These are phyloP conservation scores for Chrysomallon squamiferum DNA, from an alignment of 1,140 invertebrate species.

Conservation along the genomic window DNA sequence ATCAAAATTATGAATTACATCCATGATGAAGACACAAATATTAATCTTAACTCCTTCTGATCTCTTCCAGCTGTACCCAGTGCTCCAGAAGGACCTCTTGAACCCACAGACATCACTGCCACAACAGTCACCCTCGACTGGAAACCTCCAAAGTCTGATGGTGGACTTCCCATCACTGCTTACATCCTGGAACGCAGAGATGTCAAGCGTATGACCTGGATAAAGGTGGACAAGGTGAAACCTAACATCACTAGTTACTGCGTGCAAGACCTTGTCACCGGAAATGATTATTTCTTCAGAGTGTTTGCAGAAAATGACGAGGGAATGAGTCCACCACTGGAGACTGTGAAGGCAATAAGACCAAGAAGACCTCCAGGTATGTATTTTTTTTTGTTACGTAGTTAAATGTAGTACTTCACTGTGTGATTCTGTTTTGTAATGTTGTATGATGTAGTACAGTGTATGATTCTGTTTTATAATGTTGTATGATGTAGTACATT, in stretches of 20 bases:
- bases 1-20: too few species aligned
- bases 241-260: constrained; percentile 66
- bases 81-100: constrained; percentile 81
- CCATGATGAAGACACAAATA: too few species aligned
- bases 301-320: constrained; percentile 96
- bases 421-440: too few species aligned
- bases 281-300: constrained; percentile 94
- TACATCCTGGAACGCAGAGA: constrained; percentile 89
- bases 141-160: constrained; percentile 84
- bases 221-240: constrained; percentile 53
- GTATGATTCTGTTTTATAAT: too few species aligned
- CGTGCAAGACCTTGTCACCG: constrained; percentile 73
- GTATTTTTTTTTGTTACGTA: too few species aligned
- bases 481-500: too few species aligned
- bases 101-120: constrained; percentile 89
- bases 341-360: constrained; percentile 65
- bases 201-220: constrained; percentile 74
- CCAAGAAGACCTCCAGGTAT: constrained; percentile 35
- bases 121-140: constrained; percentile 93
- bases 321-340: constrained; percentile 90
- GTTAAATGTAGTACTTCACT: too few species aligned
- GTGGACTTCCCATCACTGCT: constrained; percentile 90
- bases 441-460: too few species aligned
- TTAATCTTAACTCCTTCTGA: too few species aligned
- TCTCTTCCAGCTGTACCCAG: constrained; percentile 76